phyloP scores from a whole-genome alignment of 2,113 vertebrate genomes.

The Pionites leucogaster region DNA sequence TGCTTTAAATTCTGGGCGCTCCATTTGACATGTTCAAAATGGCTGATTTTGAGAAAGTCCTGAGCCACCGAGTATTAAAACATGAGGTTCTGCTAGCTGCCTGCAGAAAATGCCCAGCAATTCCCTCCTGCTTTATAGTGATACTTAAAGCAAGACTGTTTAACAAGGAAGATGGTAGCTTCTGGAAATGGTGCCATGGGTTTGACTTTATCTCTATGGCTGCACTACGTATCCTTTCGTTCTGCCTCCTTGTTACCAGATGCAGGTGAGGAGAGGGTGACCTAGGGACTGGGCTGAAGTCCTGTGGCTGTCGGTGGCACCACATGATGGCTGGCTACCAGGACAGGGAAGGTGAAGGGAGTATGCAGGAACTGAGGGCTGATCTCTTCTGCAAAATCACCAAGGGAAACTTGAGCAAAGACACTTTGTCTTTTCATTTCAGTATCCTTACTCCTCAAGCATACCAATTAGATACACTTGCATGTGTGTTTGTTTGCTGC shows the following conservation, averaged over 20 bases:
- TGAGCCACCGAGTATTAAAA: neutral
- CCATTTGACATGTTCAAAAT: neutral
- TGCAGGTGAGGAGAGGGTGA: neutral
- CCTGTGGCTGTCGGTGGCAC: neutral
- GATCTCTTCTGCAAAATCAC: neutral
- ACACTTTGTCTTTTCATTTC: rapidly evolving
- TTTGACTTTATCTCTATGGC: neutral
- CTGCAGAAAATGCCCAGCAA: neutral
- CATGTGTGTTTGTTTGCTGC: neutral
- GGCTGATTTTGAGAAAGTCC: neutral
- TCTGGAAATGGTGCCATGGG: rapidly evolving
- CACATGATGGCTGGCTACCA: rapidly evolving
- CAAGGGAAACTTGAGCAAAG: rapidly evolving
- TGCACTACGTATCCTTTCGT: neutral
- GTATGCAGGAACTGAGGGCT: neutral
- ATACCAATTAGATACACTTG: neutral
- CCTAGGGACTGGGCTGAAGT: neutral
- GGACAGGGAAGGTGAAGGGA: neutral
- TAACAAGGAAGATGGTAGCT: neutral
- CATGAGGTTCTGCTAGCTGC: neutral
- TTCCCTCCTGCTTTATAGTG: neutral
- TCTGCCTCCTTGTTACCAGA: neutral
- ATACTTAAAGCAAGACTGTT: neutral
- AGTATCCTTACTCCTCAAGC: neutral
- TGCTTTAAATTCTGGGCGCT: conserved; percentile 8